phyloP scores from a whole-genome alignment of 2,113 vertebrate genomes.

The Tenrec ecaudatus region DNA sequence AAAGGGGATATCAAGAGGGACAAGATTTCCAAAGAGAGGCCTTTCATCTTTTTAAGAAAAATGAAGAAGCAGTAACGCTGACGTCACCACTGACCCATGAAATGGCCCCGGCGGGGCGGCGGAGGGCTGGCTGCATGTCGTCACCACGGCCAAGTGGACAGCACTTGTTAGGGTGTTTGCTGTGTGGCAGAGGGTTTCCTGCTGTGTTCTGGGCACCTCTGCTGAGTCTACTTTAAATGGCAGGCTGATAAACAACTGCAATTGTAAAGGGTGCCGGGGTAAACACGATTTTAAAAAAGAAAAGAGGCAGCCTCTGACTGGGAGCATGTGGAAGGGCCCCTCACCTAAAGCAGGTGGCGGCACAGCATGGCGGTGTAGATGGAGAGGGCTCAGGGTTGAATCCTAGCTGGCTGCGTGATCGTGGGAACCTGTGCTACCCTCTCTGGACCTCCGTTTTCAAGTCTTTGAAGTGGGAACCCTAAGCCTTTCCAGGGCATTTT shows the following conservation, averaged over 20 bases:
- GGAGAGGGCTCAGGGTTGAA: neutral
- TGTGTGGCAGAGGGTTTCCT: neutral
- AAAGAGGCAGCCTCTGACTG: neutral
- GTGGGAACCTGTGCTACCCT: neutral
- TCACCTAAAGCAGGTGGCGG: neutral
- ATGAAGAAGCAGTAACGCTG: neutral
- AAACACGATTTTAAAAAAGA: neutral
- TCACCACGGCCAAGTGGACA: neutral
- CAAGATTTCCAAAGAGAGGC: neutral
- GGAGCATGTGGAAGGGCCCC: neutral
- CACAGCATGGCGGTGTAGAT: neutral
- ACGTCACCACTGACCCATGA: neutral
- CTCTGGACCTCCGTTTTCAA: neutral
- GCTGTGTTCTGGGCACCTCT: neutral
- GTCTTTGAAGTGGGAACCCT: neutral
- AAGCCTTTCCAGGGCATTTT: neutral
- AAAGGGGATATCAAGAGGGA: neutral
- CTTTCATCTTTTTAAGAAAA: neutral
- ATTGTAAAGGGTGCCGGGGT: neutral
- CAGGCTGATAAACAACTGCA: neutral
- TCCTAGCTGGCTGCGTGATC: neutral
- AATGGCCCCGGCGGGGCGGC: neutral
- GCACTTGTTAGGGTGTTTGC: neutral
- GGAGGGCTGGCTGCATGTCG: neutral
- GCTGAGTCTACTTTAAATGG: neutral